Evolutionary conservation across 1,140 invertebrate species (phyloP).

Genomic region (Watersipora subatra): DNA sequence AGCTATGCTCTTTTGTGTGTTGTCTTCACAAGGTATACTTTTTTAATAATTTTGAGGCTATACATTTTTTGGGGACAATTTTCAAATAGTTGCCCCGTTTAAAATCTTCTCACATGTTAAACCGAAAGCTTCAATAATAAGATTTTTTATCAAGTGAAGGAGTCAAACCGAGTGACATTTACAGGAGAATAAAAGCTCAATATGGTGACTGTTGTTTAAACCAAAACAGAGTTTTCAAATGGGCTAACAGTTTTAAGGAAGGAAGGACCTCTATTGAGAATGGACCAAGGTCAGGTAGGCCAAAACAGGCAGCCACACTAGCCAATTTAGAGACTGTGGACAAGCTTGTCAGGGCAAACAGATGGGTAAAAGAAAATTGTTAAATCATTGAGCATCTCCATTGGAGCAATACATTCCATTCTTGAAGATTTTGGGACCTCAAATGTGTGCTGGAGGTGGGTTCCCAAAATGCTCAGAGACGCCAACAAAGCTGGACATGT

Average conservation of each 20-base stretch:
- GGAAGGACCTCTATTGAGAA: background rate
- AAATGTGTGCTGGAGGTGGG: too few relatives aligned
- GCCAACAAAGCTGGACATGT: too few relatives aligned
- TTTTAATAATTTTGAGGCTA: background rate
- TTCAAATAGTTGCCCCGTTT: background rate
- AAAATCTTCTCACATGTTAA: background rate
- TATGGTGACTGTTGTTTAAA: background rate
- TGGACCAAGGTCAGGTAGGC: background rate
- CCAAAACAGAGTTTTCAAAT: background rate
- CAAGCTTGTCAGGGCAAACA: background rate
- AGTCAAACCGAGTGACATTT: background rate
- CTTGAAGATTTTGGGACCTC: too few relatives aligned
- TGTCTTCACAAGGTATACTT: background rate
- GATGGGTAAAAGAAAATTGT: background rate
- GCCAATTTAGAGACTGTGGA: background rate
- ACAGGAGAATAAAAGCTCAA: background rate
- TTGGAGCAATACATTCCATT: background rate
- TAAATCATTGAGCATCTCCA: background rate
- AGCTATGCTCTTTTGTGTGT: background rate
- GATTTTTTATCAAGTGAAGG: background rate
- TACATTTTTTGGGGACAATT: background rate
- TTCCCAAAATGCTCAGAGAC: too few relatives aligned
- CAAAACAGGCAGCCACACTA: background rate
- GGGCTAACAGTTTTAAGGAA: background rate
- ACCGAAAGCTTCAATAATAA: background rate